phyloP scores from a whole-genome alignment of 2,113 vertebrate species.

The Psittacula cyanocephala region DNA sequence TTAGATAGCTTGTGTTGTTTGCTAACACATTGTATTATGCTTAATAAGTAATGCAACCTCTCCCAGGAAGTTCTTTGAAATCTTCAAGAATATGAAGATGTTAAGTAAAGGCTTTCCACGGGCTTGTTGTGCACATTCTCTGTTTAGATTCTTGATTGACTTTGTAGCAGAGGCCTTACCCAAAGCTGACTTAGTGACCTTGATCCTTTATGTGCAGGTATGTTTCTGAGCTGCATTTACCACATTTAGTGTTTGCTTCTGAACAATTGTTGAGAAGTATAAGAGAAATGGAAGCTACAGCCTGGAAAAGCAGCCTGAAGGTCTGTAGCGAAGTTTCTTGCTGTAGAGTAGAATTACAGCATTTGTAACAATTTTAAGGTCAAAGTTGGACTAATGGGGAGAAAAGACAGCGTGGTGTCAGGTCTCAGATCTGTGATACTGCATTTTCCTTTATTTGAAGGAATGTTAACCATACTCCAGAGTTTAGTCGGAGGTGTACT shows the following conservation, averaged over 20 bases:
- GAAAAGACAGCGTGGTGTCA: neutral
- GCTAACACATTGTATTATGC: neutral
- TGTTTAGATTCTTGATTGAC: neutral
- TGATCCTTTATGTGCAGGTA: neutral
- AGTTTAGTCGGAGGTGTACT: neutral
- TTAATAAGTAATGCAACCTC: neutral
- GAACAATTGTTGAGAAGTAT: rapidly evolving
- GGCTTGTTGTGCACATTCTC: neutral
- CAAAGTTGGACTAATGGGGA: neutral
- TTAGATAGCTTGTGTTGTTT: neutral
- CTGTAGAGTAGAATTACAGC: rapidly evolving
- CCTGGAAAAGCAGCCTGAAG: neutral
- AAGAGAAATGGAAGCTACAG: rapidly evolving
- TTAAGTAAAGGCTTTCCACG: neutral
- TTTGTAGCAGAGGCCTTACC: neutral
- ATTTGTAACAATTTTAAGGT: neutral
- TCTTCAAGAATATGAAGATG: neutral
- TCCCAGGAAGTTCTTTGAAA: neutral
- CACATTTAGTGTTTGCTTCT: neutral
- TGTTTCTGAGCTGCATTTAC: neutral
- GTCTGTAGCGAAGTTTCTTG: neutral
- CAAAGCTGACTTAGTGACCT: neutral
- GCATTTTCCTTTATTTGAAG: neutral
- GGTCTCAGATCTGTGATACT: neutral
- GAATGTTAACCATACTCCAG: neutral